Evolutionary conservation across 2,888 invertebrate species (phyloP).

Genomic region (Chrysopilus asiliformis): DNA sequence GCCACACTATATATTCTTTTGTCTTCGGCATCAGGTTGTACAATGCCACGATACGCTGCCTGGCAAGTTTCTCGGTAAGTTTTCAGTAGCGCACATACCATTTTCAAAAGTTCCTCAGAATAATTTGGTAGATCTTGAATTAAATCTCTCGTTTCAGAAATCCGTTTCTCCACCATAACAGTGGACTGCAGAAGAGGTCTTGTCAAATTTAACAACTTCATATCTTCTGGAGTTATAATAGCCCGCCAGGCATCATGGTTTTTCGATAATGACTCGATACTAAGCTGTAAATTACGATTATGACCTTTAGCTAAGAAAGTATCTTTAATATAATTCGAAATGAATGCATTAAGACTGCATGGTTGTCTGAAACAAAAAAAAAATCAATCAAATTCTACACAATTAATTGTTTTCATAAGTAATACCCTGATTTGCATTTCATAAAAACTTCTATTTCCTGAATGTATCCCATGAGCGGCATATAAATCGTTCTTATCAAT

Average conservation of each 20-base stretch:
- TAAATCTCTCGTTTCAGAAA: conserved; percentile 48
- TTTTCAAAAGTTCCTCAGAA: conserved; percentile 58
- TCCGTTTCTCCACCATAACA: conserved; percentile 49
- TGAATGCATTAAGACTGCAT: conserved; percentile 69
- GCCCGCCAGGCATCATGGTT: conserved; percentile 69
- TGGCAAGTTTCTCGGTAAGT: conserved; percentile 62
- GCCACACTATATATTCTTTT: conserved; percentile 67
- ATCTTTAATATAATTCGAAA: conserved; percentile 76
- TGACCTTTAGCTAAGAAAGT: conserved; percentile 71
- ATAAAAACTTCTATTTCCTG: conserved; percentile 66
- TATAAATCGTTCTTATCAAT: conserved; percentile 65
- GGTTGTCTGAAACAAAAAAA: conserved; percentile 37
- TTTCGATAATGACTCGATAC: conserved; percentile 57
- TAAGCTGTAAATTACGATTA: conserved; percentile 36
- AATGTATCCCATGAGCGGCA: conserved; percentile 69
- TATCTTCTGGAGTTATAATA: conserved; percentile 53
- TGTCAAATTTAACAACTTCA: conserved; percentile 45
- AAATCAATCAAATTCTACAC: conserved; percentile 5
- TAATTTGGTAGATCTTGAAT: conserved; percentile 60
- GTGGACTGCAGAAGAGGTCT: conserved; percentile 59
- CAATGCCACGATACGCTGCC: conserved; percentile 58
- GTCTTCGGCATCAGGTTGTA: conserved; percentile 65
- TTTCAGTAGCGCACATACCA: conserved; percentile 54
- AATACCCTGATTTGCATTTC: conserved; percentile 43
- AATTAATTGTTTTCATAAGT: conserved; percentile 2